Evolutionary conservation across 1,140 invertebrate genomes (phyloP).

Genomic region (Antheraea pernyi): DNA sequence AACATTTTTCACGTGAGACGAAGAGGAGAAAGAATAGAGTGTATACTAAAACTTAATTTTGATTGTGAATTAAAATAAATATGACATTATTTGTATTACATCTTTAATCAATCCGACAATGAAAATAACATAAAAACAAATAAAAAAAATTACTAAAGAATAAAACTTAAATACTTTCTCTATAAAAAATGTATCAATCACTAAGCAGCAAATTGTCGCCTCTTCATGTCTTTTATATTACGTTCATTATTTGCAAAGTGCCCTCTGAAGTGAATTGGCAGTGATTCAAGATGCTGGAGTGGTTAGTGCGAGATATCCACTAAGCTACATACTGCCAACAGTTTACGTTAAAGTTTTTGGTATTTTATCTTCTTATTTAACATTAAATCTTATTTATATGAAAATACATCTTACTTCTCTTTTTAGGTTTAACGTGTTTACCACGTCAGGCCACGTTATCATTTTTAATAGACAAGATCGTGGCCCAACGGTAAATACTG

Average conservation of each 20-base stretch:
- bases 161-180: neutral
- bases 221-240: slow-evolving; percentile 12
- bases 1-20: too few relatives aligned
- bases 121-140: neutral
- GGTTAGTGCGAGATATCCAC: slow-evolving; percentile 2
- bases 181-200: neutral
- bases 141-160: neutral
- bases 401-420: too few relatives aligned
- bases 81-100: too few relatives aligned
- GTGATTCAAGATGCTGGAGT: slow-evolving; percentile 10
- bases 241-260: slow-evolving; percentile 14
- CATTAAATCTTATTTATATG: too few relatives aligned
- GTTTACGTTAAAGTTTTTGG: neutral
- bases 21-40: too few relatives aligned
- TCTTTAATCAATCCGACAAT: too few relatives aligned
- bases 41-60: too few relatives aligned
- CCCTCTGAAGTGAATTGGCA: slow-evolving; percentile 11
- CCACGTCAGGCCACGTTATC: too few relatives aligned
- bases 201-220: neutral
- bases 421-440: too few relatives aligned
- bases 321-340: neutral
- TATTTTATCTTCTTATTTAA: slow-evolving; percentile 1
- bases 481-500: too few relatives aligned
- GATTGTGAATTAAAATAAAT: too few relatives aligned
- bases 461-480: too few relatives aligned